Evolutionary conservation across 2,888 invertebrate genomes (phyloP).

Genomic region (Polyommatus iphigenia): DNA sequence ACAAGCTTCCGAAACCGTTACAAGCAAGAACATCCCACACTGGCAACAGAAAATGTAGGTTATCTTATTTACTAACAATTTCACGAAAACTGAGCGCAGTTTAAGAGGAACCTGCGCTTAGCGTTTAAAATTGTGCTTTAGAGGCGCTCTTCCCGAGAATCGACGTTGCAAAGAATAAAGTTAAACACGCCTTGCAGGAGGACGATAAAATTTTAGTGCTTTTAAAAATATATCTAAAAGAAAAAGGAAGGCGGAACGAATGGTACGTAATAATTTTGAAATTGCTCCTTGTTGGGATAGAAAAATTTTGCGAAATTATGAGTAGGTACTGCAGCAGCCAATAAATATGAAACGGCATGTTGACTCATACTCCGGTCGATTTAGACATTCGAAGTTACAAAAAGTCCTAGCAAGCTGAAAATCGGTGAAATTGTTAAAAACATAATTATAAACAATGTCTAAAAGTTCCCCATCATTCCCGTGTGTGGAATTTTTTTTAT

Average conservation of each 20-base stretch:
- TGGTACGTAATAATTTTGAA: too few relatives aligned
- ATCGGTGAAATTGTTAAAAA: too few relatives aligned
- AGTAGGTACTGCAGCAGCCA: too few relatives aligned
- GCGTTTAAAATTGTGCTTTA: conserved; percentile 23
- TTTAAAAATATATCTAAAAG: not conserved
- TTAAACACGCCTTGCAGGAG: conserved; percentile 10
- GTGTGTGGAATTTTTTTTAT: too few relatives aligned
- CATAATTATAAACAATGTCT: too few relatives aligned
- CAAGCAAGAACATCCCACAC: not conserved
- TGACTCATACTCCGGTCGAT: too few relatives aligned
- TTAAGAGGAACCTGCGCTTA: conserved; percentile 5
- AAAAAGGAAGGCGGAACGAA: not conserved
- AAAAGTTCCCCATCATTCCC: too few relatives aligned
- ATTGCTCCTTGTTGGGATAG: too few relatives aligned
- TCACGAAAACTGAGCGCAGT: conserved; percentile 22
- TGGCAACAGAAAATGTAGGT: conserved; percentile 6
- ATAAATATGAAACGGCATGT: too few relatives aligned
- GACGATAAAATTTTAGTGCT: conserved; percentile 19
- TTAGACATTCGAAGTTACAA: too few relatives aligned
- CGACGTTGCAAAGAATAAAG: conserved; percentile 15
- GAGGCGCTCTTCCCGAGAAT: not conserved
- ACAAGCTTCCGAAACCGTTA: not conserved
- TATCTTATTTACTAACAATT: conserved; percentile 19
- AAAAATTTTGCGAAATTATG: too few relatives aligned
- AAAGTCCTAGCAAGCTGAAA: too few relatives aligned